A percentile compares a stretch with the other conserved stretches of the same genome.
Conservation (phyloP, 2,888 invertebrate species). For the Drosophila putrida region DNA sequence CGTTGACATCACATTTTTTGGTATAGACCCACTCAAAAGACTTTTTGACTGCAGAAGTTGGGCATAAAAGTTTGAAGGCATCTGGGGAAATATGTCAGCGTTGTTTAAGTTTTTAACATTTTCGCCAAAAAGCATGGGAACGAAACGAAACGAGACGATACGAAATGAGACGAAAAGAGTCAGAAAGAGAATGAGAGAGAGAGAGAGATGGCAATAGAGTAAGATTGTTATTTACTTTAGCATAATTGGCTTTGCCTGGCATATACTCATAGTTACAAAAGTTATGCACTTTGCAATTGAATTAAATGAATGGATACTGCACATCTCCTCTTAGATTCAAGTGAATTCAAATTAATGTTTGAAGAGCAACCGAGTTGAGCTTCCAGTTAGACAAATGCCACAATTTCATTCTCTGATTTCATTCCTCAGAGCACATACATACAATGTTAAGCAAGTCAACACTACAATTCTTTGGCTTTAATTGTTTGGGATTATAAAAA, state of each 20-base stretch:
- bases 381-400: not conserved
- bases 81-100: slow-evolving; percentile 79
- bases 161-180: slow-evolving; percentile 14
- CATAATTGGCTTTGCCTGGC: slow-evolving; percentile 68
- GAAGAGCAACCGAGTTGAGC: slow-evolving; percentile 1
- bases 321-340: slow-evolving; percentile 3
- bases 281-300: slow-evolving; percentile 62
- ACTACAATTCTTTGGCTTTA: not conserved
- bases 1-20: slow-evolving; percentile 78
- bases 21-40: slow-evolving; percentile 62
- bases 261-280: slow-evolving; percentile 47
- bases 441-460: not conserved
- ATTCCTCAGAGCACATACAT: not conserved
- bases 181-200: too few species aligned
- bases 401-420: not conserved
- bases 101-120: slow-evolving; percentile 79
- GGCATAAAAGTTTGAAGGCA: slow-evolving; percentile 76
- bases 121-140: slow-evolving; percentile 58
- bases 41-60: slow-evolving; percentile 55
- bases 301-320: slow-evolving; percentile 54
- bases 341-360: slow-evolving; percentile 25
- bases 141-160: slow-evolving; percentile 32
- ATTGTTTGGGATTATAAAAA: not conserved
- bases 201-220: slow-evolving; percentile 23
- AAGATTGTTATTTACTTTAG: slow-evolving; percentile 73